Base-by-base conservation (phyloP, 2,888 invertebrate species). In the Cataglyphis albicans region DNA sequence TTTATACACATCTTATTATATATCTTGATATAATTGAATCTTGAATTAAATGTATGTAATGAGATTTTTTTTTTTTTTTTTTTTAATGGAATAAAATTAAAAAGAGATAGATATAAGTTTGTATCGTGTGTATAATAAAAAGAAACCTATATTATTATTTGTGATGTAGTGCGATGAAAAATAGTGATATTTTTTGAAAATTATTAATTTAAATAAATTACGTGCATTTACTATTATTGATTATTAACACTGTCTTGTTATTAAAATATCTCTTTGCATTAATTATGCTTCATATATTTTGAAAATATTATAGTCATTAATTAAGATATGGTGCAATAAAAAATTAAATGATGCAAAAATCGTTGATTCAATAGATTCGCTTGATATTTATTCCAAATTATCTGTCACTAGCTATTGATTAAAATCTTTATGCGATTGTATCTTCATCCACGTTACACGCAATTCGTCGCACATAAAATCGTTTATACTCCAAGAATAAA, bases 381-480 rank as follows among this genome's bases (percentile, higher is more conserved):
- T n/a, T 15, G 3, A 32, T 41, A 44, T 41, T 59, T 73, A 73
- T 44, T 32, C 0, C 15, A n/a, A 74, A 21, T 10, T 44, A 18
- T 41, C 12, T 44, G 4, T 44, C 5, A n/a, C 15, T 21, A 21
- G 7, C 4, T n/a, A 9, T 63, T 15, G 74, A 74, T 74, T 32
- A 63, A 29, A 73, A 63, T 74, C 44, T 73, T 5, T 44, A 61
- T 32, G 1, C 10, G 15, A 59, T 59, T 59, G 25, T 18, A 21
- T 59, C 29, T 48, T 41, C 21, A 1, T 21, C 7, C 12, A n/a
- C 29, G 15, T 29, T n/a, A 52, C 21, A 48, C 25, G 59, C 61
- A 29, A 44, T 74, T 74, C 21, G 64, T 64, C 63, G 21, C 21
- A 0, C 64, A 74, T 74, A 74, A 74, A 64, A 35, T 74, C 15